phyloP scores from a whole-genome alignment of 2,888 invertebrate genomes.

The Pelosia muscerda region DNA sequence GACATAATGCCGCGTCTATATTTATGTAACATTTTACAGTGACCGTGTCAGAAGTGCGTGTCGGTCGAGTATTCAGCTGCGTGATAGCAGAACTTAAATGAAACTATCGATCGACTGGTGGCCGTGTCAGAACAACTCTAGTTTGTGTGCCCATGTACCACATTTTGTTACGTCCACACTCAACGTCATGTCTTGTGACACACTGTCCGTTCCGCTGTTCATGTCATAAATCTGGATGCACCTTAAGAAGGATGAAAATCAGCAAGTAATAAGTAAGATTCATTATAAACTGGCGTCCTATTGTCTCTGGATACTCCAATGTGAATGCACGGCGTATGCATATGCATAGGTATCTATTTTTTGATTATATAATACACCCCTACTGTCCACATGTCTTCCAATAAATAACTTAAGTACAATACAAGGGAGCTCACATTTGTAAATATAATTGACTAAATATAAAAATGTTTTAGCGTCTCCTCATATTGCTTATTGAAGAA shows the following conservation, averaged over 20 bases:
- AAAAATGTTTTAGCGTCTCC: conserved; percentile 36
- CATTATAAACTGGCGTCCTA: not conserved
- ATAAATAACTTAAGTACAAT: conserved; percentile 1
- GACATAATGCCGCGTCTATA: not conserved
- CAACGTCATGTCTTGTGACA: too few relatives aligned
- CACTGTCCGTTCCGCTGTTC: too few relatives aligned
- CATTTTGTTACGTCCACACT: too few relatives aligned
- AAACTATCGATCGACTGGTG: too few relatives aligned
- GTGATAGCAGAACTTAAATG: too few relatives aligned
- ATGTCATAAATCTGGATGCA: too few relatives aligned
- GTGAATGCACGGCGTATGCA: not conserved
- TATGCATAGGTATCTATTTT: not conserved
- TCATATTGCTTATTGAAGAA: conserved; percentile 48
- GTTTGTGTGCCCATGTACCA: too few relatives aligned
- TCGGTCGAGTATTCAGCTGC: too few relatives aligned
- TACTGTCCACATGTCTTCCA: not conserved
- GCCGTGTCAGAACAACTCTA: too few relatives aligned
- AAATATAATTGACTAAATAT: conserved; percentile 41
- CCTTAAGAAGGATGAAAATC: not conserved
- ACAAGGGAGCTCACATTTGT: conserved; percentile 30
- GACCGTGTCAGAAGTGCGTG: too few relatives aligned
- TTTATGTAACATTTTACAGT: too few relatives aligned
- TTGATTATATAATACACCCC: not conserved
- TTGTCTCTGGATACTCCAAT: not conserved
- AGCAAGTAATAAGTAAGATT: not conserved